A percentile compares a stretch with the other conserved stretches of the same genome.
phyloP scores from a whole-genome alignment of 2,888 invertebrate genomes.

The Rapana venosa region DNA sequence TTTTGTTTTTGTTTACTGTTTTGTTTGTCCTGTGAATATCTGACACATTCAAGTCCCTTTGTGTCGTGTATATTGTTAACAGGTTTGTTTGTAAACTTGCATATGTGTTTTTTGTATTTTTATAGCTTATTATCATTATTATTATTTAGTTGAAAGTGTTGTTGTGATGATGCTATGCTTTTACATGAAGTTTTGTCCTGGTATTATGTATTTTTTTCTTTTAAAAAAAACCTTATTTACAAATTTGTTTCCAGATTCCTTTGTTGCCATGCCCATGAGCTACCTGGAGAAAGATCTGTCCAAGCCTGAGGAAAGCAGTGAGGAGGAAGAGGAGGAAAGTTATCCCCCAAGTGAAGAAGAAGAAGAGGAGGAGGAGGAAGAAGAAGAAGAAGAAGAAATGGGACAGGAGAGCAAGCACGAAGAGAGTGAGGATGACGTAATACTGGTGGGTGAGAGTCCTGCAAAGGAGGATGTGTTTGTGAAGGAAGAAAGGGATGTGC shows the following conservation, averaged over 20 bases:
- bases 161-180: no score
- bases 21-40: no score
- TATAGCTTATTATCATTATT: no score
- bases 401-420: neutral
- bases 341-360: neutral
- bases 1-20: no score
- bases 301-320: slow-evolving; percentile 11
- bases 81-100: no score
- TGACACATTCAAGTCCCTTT: no score
- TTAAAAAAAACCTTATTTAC: no score
- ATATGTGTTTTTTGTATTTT: no score
- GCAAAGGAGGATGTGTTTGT: neutral
- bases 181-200: no score
- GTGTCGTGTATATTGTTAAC: no score
- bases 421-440: neutral
- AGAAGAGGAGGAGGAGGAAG: neutral
- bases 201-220: no score
- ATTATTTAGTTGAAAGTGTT: no score
- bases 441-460: neutral
- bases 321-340: slow-evolving; percentile 7
- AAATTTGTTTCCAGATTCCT: slow-evolving; percentile 54
- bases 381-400: neutral
- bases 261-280: slow-evolving; percentile 64
- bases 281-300: slow-evolving; percentile 52
- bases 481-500: neutral